Evolutionary conservation across 2,888 invertebrate genomes (phyloP).

Genomic region (Odiellus spinosus): DNA sequence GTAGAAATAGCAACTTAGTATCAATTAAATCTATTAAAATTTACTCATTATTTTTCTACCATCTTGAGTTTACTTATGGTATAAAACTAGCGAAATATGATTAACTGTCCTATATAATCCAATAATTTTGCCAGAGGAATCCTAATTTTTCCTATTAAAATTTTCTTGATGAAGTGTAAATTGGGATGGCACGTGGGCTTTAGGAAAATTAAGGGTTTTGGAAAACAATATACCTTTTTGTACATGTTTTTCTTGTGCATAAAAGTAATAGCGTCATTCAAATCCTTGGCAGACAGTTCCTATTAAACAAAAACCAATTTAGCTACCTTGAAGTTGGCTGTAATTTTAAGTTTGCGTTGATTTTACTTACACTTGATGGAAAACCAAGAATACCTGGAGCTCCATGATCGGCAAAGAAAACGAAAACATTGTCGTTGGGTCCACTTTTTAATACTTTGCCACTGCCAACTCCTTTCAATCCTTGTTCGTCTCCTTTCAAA

Average conservation of each 20-base stretch:
- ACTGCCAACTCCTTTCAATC: constrained; percentile 33
- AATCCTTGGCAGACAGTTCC: constrained; percentile 29
- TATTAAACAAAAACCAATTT: constrained; percentile 7
- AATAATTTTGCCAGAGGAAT: too few relatives aligned
- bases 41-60: too few relatives aligned
- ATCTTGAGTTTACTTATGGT: too few relatives aligned
- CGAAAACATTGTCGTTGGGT: constrained; percentile 41
- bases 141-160: too few relatives aligned
- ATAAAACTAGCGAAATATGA: too few relatives aligned
- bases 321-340: neutral
- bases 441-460: constrained; percentile 35
- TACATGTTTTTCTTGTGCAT: constrained; percentile 35
- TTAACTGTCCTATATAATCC: too few relatives aligned
- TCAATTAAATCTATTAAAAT: too few relatives aligned
- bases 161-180: constrained; percentile 1
- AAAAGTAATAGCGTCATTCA: constrained; percentile 28
- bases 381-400: constrained; percentile 40
- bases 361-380: constrained; percentile 25
- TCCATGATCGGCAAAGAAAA: constrained; percentile 46
- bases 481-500: constrained; percentile 36
- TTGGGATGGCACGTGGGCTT: neutral
- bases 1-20: too few relatives aligned
- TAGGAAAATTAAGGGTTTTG: constrained; percentile 4
- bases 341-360: neutral
- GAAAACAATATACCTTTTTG: constrained; percentile 28